Evolutionary conservation across 2,888 invertebrate genomes (phyloP).

Genomic region (Leptura quadrifasciata): DNA sequence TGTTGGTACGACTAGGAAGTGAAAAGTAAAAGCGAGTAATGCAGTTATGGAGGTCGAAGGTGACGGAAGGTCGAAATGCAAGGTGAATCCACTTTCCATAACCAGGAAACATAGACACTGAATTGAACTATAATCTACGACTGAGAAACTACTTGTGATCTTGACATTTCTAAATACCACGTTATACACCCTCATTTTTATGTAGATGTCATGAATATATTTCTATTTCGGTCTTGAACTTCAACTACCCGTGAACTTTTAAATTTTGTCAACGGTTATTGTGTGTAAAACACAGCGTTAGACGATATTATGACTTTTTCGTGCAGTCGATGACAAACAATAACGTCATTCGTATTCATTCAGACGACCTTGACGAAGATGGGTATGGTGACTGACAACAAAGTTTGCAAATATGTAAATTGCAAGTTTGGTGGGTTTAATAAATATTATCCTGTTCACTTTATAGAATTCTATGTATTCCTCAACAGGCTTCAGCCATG

Average conservation of each 20-base stretch:
- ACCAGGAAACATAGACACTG: slow-evolving; percentile 54
- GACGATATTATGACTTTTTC: neutral
- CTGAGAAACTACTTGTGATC: slow-evolving; percentile 48
- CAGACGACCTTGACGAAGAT: slow-evolving; percentile 17
- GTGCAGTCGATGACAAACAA: slow-evolving; percentile 5
- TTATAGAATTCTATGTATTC: neutral
- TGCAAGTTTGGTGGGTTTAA: neutral
- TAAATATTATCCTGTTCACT: neutral
- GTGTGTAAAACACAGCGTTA: neutral
- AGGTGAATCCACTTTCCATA: slow-evolving; percentile 62
- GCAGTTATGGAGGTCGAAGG: slow-evolving; percentile 60
- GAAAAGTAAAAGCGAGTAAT: slow-evolving; percentile 61
- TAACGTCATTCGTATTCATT: neutral
- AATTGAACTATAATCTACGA: slow-evolving; percentile 36
- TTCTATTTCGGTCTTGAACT: slow-evolving; percentile 49
- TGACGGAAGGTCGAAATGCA: slow-evolving; percentile 62
- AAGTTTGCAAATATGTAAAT: neutral
- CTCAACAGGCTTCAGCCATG: neutral
- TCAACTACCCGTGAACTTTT: slow-evolving; percentile 53
- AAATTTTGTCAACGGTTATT: slow-evolving; percentile 27
- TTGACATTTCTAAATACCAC: slow-evolving; percentile 58
- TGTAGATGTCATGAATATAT: slow-evolving; percentile 48
- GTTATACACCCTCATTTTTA: slow-evolving; percentile 51
- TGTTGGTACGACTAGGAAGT: slow-evolving; percentile 50
- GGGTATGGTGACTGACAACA: neutral